phyloP scores from a whole-genome alignment of 2,113 vertebrate genomes.

The Octodon degus region DNA sequence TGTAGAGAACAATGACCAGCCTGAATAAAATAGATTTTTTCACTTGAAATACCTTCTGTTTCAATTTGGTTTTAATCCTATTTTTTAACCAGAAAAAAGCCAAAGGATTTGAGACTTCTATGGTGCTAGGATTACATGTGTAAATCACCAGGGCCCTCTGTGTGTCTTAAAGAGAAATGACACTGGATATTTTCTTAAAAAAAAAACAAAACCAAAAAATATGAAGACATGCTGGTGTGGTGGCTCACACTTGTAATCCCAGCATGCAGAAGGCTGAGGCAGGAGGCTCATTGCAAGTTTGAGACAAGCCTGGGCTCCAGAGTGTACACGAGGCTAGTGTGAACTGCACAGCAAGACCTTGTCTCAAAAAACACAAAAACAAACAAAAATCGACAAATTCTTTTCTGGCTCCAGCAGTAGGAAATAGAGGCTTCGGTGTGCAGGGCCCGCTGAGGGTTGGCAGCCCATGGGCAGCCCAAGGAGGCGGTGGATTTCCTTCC shows the following conservation, averaged over 20 bases:
- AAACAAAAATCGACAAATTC: neutral
- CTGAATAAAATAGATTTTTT: neutral
- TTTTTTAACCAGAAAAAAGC: constrained; percentile 6
- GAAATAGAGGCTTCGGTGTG: neutral
- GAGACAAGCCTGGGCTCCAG: too few species aligned
- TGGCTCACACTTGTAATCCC: too few species aligned
- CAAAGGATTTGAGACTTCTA: neutral
- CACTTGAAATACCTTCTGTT: constrained; percentile 12
- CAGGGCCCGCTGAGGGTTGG: neutral
- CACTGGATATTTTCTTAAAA: neutral
- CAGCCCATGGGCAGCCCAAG: neutral
- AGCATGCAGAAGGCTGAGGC: too few species aligned
- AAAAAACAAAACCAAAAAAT: too few species aligned
- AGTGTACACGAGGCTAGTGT: too few species aligned
- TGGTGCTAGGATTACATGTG: neutral
- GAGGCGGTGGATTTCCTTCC: neutral
- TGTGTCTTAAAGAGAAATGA: neutral
- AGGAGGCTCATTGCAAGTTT: too few species aligned
- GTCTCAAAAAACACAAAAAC: too few species aligned
- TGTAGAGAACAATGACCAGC: neutral
- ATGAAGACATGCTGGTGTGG: neutral
- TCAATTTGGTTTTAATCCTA: constrained; percentile 9
- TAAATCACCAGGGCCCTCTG: neutral
- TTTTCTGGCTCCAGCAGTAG: neutral
- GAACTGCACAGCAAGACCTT: too few species aligned